Evolutionary conservation across 2,888 invertebrate genomes (phyloP), one percentile per base, ranked within the genome.

Genomic region (Heliconius sara): DNA sequence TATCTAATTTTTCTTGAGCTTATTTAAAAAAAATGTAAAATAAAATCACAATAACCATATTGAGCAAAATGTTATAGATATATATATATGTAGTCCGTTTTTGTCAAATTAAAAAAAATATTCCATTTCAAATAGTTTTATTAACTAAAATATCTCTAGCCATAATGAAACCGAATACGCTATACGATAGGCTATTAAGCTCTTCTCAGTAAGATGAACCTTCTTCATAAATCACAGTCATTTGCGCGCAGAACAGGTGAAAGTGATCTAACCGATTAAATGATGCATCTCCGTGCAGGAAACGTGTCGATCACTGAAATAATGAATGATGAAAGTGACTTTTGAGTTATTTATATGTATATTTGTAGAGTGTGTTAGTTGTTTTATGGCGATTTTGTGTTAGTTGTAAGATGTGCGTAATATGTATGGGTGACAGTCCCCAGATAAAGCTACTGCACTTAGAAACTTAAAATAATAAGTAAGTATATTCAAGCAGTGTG

Each of bases 231-330:
- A 79, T 79, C 78, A 74, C 79, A 70, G 70, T 76, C 80, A 68
- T 66, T 67, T 76, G 77, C 68, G 78, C 80, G 78, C 71, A 71
- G 67, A 76, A 63, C 75, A 63, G 79, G 84, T 81, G 85, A 85
- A 85, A 85, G 83, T 85, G 82, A 82, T 82, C 73, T 76, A 67
- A 81, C 47, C 77, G 81, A 84, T 83, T 82, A 81, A 80, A 65
- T 57, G 77, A 76, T 79, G 81, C 79, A 79, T 81, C 81, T 81
- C 43, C 68, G 52, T 34, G 39, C 66, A 67, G 75, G 75, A 47
- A 75, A 75, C 65, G 47, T 75, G 66, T 66, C 30, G 63, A 39
- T 19, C 9, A 47, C 19, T 75, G 27, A n/a, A 39, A 25, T 63
- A 43, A 63, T 75, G 39, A 63, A 43, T n/a, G 22, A 74, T 65